Evolutionary conservation across 2,888 invertebrate genomes (phyloP).

Genomic region (Mesorhabditis sp.): DNA sequence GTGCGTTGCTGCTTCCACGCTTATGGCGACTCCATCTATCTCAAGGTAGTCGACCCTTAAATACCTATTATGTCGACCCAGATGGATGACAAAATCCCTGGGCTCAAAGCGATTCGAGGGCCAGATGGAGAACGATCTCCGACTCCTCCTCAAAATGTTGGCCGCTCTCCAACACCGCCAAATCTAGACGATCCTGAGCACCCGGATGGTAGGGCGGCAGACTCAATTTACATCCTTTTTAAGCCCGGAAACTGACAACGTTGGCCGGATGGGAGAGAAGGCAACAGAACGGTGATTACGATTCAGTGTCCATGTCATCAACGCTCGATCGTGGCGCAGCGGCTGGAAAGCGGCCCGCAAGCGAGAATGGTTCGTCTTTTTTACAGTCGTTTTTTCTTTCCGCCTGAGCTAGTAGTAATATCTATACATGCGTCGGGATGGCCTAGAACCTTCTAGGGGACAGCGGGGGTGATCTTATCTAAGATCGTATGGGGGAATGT

Average conservation of each 20-base stretch:
- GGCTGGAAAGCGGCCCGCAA: conserved; percentile 31
- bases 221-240: background rate
- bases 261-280: conserved; percentile 34
- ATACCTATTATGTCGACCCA: background rate
- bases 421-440: background rate
- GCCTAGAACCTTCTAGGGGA: too few relatives aligned
- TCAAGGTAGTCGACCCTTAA: conserved; percentile 23
- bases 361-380: conserved; percentile 31
- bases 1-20: conserved; percentile 85
- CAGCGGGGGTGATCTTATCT: background rate
- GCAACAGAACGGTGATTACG: conserved; percentile 57
- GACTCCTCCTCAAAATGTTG: background rate
- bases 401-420: background rate
- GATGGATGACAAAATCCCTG: conserved; percentile 50
- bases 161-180: conserved; percentile 3
- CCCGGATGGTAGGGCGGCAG: background rate
- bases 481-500: conserved; percentile 9
- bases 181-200: conserved; percentile 4
- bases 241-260: background rate
- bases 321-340: conserved; percentile 10
- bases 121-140: conserved; percentile 28
- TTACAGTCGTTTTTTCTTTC: background rate
- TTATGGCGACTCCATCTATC: conserved; percentile 87
- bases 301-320: conserved; percentile 38
- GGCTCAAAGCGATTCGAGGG: conserved; percentile 36